Percentiles rank a stretch among this genome's conserved stretches.
Conservation (phyloP, 2,797 vertebrate genomes). For the Amphiprion clarkii region DNA sequence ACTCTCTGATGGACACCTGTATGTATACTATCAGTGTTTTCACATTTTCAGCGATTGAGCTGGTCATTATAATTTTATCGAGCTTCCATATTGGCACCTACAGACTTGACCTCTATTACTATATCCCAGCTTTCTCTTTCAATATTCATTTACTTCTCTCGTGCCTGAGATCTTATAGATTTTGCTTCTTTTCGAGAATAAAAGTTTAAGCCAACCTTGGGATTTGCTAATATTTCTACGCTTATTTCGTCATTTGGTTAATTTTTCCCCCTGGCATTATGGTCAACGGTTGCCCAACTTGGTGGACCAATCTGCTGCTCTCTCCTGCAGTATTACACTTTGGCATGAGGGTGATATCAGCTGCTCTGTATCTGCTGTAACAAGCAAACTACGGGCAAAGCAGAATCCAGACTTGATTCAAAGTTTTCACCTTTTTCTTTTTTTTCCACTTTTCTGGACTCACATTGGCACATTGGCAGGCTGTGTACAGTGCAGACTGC, state of each 20-base stretch:
- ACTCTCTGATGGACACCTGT: not conserved
- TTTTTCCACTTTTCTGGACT: no score
- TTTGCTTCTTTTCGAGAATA: not conserved
- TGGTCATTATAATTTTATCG: constrained; percentile 21
- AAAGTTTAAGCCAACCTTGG: no score
- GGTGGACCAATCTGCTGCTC: not conserved
- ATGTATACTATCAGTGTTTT: not conserved
- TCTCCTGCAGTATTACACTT: not conserved
- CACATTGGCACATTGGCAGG: not conserved
- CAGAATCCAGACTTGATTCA: not conserved
- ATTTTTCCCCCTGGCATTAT: no score
- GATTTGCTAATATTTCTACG: no score
- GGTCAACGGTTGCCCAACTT: no score
- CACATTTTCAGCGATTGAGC: constrained; percentile 4
- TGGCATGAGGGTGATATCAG: not conserved
- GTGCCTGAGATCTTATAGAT: not conserved
- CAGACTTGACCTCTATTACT: constrained; percentile 4
- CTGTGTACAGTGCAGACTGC: constrained; percentile 20
- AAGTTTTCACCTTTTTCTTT: constrained; percentile 8
- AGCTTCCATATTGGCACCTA: constrained; percentile 7
- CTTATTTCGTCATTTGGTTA: no score
- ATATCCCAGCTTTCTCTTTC: not conserved
- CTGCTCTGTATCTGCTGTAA: not conserved
- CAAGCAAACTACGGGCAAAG: not conserved
- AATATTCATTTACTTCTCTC: not conserved